phyloP scores from a whole-genome alignment of 2,113 vertebrate species.

The Antidorcas marsupialis region DNA sequence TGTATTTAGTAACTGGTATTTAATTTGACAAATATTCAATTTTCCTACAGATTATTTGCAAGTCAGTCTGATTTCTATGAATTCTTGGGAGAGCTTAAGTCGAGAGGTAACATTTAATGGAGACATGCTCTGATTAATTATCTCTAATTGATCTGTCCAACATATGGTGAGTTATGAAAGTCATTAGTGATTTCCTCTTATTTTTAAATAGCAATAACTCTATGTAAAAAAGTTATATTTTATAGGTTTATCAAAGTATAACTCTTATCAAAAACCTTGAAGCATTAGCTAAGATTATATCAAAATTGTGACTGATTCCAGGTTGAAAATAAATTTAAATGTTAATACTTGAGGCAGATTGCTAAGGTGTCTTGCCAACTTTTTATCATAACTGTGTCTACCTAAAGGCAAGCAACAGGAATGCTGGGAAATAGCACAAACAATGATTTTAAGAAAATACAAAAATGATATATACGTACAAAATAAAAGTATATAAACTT shows the following conservation, averaged over 20 bases:
- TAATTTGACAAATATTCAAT: slow-evolving; percentile 42
- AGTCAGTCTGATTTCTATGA: not conserved
- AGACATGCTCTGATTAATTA: slow-evolving; percentile 31
- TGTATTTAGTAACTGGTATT: slow-evolving; percentile 14
- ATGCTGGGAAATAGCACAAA: slow-evolving; percentile 52
- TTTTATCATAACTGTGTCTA: slow-evolving; percentile 48
- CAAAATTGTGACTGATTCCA: slow-evolving; percentile 48
- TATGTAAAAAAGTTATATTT: slow-evolving; percentile 49
- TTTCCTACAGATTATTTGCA: slow-evolving; percentile 23
- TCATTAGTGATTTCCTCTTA: slow-evolving; percentile 19
- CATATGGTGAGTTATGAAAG: slow-evolving; percentile 14
- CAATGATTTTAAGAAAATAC: slow-evolving; percentile 70
- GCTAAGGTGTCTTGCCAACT: slow-evolving; percentile 23
- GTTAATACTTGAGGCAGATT: slow-evolving; percentile 13
- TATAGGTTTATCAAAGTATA: slow-evolving; percentile 33
- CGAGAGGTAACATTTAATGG: not conserved
- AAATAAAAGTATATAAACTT: slow-evolving; percentile 73
- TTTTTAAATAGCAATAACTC: slow-evolving; percentile 50
- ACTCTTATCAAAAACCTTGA: slow-evolving; percentile 46
- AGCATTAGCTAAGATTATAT: not conserved
- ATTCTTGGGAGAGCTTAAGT: slow-evolving; percentile 21
- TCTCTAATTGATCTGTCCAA: slow-evolving; percentile 19
- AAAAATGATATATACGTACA: slow-evolving; percentile 71
- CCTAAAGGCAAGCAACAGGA: slow-evolving; percentile 72
- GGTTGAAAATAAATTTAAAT: slow-evolving; percentile 66